phyloP scores from a whole-genome alignment of 2,797 vertebrate genomes.

The Tamandua tetradactyla region DNA sequence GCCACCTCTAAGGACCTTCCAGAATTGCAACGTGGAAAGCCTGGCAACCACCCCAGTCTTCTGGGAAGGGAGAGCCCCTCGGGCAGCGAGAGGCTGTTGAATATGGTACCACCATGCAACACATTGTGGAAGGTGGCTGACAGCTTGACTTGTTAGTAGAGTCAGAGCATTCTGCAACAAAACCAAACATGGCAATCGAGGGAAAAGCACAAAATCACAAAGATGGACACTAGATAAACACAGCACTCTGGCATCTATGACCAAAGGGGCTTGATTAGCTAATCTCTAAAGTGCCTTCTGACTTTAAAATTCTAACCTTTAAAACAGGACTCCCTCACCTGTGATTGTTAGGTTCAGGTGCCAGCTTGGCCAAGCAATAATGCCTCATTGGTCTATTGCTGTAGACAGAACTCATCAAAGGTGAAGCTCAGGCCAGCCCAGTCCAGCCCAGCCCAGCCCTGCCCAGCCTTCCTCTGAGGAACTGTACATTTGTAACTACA shows the following conservation, averaged over 20 bases:
- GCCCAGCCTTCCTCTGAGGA: no score
- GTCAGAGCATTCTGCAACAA: conserved; percentile 10
- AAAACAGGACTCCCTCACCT: background rate
- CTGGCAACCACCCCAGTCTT: background rate
- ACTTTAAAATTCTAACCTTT: conserved; percentile 22
- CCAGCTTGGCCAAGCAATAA: no score
- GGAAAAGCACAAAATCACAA: conserved; percentile 15
- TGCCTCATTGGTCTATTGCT: no score
- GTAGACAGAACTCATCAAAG: no score
- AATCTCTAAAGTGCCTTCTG: background rate
- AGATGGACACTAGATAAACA: background rate
- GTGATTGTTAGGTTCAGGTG: no score
- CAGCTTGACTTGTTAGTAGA: conserved; percentile 4
- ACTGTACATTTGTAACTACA: no score
- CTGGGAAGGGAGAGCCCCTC: background rate
- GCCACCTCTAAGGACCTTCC: background rate
- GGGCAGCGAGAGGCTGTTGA: background rate
- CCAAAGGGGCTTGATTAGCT: background rate
- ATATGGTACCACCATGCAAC: background rate
- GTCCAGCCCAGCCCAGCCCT: no score
- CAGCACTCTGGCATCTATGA: background rate
- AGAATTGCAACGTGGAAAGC: background rate
- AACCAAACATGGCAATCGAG: background rate
- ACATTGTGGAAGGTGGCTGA: no score
- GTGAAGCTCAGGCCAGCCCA: no score